Percentiles rank a stretch among this genome's conserved stretches.
Conservation (phyloP, 2,113 vertebrate genomes). For the Tachuris rubrigastra region DNA sequence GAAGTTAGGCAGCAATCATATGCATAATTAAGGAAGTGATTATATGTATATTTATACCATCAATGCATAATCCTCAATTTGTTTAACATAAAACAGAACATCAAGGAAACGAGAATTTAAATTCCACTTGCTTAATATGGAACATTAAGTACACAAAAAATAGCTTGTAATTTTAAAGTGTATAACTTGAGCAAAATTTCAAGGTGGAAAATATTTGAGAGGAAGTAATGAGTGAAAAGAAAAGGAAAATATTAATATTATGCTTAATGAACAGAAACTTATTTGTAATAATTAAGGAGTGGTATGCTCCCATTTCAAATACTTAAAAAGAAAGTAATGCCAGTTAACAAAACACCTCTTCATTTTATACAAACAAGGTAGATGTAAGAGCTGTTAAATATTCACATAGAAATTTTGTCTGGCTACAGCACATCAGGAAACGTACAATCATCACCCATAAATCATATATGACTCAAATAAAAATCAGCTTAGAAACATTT, state of each 20-base stretch:
- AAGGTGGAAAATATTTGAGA: conserved; percentile 57
- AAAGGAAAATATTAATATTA: conserved; percentile 62
- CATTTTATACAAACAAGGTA: not conserved
- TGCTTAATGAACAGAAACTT: conserved; percentile 38
- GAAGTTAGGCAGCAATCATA: conserved; percentile 69
- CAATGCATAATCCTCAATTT: conserved; percentile 68
- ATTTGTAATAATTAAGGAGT: conserved; percentile 43
- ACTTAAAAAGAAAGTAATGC: not conserved
- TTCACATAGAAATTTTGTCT: not conserved
- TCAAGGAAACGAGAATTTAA: conserved; percentile 64
- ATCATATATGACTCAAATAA: not conserved
- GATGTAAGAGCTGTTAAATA: not conserved
- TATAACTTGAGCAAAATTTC: conserved; percentile 43
- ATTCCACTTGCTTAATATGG: conserved; percentile 65
- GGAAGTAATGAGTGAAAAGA: conserved; percentile 47
- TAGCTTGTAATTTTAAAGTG: conserved; percentile 50
- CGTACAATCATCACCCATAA: not conserved
- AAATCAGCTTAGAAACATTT: not conserved
- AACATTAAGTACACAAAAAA: conserved; percentile 52
- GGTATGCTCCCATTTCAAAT: not conserved
- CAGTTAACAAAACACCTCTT: conserved; percentile 8
- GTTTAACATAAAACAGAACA: conserved; percentile 72
- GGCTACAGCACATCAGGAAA: not conserved
- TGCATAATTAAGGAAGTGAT: conserved; percentile 73
- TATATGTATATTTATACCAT: conserved; percentile 74